These are phyloP conservation scores for Rhincodon typus DNA, from an alignment of 2,797 vertebrate species.

Conservation along the genomic window DNA sequence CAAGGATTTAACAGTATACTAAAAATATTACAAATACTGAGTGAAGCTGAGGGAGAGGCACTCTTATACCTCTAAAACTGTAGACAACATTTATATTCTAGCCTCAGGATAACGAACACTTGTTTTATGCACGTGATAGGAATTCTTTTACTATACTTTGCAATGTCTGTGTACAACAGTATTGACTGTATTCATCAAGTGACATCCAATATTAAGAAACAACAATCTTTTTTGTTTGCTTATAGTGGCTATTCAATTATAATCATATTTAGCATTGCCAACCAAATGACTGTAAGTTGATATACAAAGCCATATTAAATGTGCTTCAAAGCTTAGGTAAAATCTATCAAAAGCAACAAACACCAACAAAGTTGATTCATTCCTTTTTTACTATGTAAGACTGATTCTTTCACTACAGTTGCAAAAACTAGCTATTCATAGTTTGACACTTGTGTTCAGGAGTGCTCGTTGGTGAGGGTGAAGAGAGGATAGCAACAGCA, in stretches of 20 bases:
- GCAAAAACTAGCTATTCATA: neutral
- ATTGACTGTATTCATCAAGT: neutral
- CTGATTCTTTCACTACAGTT: neutral
- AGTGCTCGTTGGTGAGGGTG: neutral
- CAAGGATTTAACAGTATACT: neutral
- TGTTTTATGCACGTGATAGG: neutral
- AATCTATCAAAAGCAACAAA: neutral
- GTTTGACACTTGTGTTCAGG: neutral
- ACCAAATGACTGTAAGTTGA: neutral
- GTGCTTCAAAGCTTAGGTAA: neutral
- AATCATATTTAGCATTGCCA: neutral
- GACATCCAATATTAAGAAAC: neutral
- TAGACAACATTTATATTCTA: neutral
- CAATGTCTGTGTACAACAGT: neutral
- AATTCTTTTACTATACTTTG: neutral
- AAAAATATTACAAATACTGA: neutral
- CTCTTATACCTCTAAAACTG: neutral
- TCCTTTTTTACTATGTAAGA: neutral
- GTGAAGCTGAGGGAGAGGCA: neutral
- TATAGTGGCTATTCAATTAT: neutral
- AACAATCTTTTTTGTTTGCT: neutral
- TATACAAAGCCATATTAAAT: neutral
- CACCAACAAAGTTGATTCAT: neutral
- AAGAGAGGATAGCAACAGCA: neutral
- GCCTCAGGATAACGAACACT: neutral